Evolutionary conservation across 2,888 invertebrate genomes (phyloP), one percentile per base, ranked within the genome.

Genomic region (Furcula furcula): DNA sequence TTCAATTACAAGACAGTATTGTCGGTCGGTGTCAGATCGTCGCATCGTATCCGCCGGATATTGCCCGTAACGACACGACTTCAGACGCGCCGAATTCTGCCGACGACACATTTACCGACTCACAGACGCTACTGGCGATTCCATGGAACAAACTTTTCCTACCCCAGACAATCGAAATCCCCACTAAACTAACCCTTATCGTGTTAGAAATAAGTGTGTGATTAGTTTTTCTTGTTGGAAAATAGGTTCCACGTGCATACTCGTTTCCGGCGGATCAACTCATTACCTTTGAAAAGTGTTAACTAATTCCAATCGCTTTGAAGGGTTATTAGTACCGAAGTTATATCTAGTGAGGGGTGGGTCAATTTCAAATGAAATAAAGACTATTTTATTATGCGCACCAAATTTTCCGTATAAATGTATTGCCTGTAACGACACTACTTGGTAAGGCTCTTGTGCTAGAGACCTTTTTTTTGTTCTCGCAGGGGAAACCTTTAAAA

Each of bases 1-100:
- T 83, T 83, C 85, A 81, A 85, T 87, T 84, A 86, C 72, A 75
- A 59, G 75, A 76, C 76, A 77, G 79, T 80, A 77, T 79, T 73
- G 71, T 70, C 62, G 60, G 52, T 52, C 53, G 64, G 67, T 68
- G 75, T 73, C 57, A 51, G 41, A 66, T 66, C 62, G 64, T 55
- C 62, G 63, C 57, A 47, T 58, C 75, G 72, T 82, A 78, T 88
- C 87, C 87, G 85, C 58, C 86, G 87, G 87, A 87, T 83, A 85
- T 83, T 73, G 73, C 63, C 63, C 77, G 70, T 66, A 69, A 65
- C 77, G 74, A 72, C 68, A 57, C 55, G 52, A 57, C 76, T 74
- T 77, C 77, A 76, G 65, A 74, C 55, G 64, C 55, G 58, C 79
- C 80, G 79, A 82, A 80, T 68, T 77, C 68, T 66, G 54, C 61